Evolutionary conservation across 1,140 invertebrate genomes (phyloP).

Genomic region (Tetramorium parvispinum): DNA sequence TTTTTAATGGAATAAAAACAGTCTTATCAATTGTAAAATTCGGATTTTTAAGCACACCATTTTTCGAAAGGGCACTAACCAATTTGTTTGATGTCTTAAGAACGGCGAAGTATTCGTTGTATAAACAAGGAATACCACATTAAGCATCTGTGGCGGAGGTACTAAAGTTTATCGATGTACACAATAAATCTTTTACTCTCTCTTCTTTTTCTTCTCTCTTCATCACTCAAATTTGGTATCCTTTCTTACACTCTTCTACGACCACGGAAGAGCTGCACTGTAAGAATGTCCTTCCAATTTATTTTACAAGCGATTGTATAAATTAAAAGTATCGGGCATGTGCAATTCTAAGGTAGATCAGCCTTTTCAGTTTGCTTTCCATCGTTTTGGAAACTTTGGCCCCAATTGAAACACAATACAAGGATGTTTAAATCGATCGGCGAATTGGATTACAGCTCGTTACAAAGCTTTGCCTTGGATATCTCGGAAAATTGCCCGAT

Average conservation of each 20-base stretch:
- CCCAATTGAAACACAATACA: constrained; percentile 67
- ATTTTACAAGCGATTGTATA: constrained; percentile 24
- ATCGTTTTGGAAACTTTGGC: constrained; percentile 75
- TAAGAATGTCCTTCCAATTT: neutral
- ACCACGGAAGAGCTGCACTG: neutral
- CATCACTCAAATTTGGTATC: neutral
- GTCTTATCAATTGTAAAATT: constrained; percentile 25
- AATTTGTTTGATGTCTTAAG: constrained; percentile 11
- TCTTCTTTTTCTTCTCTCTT: neutral
- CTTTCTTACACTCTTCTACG: neutral
- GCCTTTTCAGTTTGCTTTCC: constrained; percentile 79
- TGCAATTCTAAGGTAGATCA: constrained; percentile 75
- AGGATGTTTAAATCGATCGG: constrained; percentile 1
- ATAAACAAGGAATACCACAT: constrained; percentile 20
- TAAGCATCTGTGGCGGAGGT: constrained; percentile 22
- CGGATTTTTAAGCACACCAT: constrained; percentile 24
- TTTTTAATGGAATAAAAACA: constrained; percentile 45
- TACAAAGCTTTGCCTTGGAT: constrained; percentile 84
- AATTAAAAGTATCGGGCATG: constrained; percentile 23
- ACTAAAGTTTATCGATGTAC: constrained; percentile 37
- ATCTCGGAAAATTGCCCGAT: constrained; percentile 85
- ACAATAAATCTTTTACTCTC: constrained; percentile 51
- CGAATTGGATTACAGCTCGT: constrained; percentile 82
- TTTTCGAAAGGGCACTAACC: constrained; percentile 36
- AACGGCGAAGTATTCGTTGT: constrained; percentile 33